Percentiles rank a stretch among this genome's conserved stretches.
Evolutionary conservation across 2,888 invertebrate species (phyloP).

Genomic region (Tinea semifulvella): DNA sequence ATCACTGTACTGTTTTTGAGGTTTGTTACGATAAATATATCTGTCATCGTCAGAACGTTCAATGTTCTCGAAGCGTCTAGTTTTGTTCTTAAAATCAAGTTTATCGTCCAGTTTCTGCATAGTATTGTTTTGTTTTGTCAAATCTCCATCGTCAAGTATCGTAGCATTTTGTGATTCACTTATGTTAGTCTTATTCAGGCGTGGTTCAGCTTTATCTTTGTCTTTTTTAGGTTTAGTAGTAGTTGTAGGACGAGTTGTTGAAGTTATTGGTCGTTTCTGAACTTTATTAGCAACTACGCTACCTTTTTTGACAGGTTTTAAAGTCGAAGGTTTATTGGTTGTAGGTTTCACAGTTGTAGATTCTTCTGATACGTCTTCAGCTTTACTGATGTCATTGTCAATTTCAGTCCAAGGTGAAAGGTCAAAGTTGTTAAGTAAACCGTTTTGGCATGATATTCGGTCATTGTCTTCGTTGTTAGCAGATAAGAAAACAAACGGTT

Average conservation of each 20-base stretch:
- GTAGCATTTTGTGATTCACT: conserved; percentile 24
- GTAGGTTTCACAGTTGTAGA: conserved; percentile 19
- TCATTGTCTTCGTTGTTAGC: conserved; percentile 68
- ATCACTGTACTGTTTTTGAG: conserved; percentile 28
- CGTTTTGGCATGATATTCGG: conserved; percentile 65
- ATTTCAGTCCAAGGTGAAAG: conserved; percentile 70
- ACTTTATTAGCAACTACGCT: conserved; percentile 23
- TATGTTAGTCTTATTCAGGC: conserved; percentile 28
- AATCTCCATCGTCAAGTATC: conserved; percentile 16
- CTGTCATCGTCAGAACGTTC: conserved; percentile 28
- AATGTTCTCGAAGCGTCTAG: conserved; percentile 41
- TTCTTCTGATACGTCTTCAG: conserved; percentile 30
- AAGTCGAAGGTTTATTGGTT: conserved; percentile 28
- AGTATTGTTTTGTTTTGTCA: conserved; percentile 24
- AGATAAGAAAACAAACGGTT: conserved; percentile 75
- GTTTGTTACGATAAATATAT: conserved; percentile 26
- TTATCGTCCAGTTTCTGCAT: conserved; percentile 63
- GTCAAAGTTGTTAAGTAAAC: conserved; percentile 65
- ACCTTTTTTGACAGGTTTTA: conserved; percentile 26
- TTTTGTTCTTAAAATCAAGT: conserved; percentile 66
- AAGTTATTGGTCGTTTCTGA: conserved; percentile 23
- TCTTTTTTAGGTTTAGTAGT: conserved; percentile 19
- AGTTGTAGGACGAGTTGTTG: conserved; percentile 25
- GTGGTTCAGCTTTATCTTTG: conserved; percentile 27
- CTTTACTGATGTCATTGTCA: conserved; percentile 44